Percentiles rank a stretch among this genome's conserved stretches.
Conservation (phyloP, 64 coral and sea anemone genomes). For the Actinia equina region DNA sequence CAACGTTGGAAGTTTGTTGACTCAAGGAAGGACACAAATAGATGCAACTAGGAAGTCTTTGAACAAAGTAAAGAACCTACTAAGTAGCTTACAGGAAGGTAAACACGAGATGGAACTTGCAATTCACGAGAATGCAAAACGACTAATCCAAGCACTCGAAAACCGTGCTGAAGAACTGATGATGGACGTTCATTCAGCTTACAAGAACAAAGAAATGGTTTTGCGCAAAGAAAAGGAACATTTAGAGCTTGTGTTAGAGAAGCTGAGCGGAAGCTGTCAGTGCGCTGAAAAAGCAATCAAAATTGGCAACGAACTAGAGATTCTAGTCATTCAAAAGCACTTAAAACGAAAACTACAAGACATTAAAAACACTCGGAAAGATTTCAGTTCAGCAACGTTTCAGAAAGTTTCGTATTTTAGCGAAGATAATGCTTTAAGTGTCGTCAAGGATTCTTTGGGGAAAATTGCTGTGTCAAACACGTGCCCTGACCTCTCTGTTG, state of each 20-base stretch:
- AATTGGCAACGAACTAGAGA: conserved; percentile 87
- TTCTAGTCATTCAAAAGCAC: conserved; percentile 90
- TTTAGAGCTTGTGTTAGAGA: conserved; percentile 65
- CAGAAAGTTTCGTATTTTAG: conserved; percentile 58
- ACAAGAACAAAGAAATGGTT: conserved; percentile 65
- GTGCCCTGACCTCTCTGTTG: conserved; percentile 62
- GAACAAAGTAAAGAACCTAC: conserved; percentile 77
- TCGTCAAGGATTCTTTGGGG: conserved; percentile 59
- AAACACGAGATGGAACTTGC: conserved; percentile 42
- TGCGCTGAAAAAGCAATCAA: conserved; percentile 83
- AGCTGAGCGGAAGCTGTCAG: conserved; percentile 69
- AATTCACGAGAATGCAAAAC: conserved; percentile 54
- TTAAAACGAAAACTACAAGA: conserved; percentile 73
- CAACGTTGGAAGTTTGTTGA: conserved; percentile 71
- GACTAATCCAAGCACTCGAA: conserved; percentile 60
- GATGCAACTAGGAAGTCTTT: conserved; percentile 76
- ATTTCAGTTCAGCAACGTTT: conserved; percentile 38
- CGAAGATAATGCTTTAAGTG: conserved; percentile 45
- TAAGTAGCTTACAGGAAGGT: conserved; percentile 69
- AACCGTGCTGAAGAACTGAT: conserved; percentile 60
- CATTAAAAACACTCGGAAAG: conserved; percentile 52
- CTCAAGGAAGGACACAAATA: conserved; percentile 76
- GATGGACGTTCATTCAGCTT: conserved; percentile 55
- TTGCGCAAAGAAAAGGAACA: conserved; percentile 70
- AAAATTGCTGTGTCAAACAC: conserved; percentile 69